phyloP scores from a whole-genome alignment of 2,113 vertebrate species.

The Indri indri region DNA sequence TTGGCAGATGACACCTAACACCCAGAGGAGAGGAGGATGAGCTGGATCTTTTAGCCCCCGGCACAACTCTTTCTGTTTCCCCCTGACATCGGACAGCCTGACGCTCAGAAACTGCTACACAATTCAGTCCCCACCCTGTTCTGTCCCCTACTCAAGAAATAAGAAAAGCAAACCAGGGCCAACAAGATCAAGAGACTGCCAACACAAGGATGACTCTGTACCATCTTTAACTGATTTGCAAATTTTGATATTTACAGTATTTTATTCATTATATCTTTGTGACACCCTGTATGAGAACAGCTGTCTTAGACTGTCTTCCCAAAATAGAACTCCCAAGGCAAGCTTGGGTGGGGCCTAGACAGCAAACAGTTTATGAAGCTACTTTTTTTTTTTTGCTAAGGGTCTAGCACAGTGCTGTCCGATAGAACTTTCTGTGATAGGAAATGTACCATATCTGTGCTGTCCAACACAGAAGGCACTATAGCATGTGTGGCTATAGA shows the following conservation, averaged over 20 bases:
- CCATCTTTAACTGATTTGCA: neutral
- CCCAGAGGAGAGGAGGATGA: accelerated
- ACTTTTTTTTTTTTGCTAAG: neutral
- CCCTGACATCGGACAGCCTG: neutral
- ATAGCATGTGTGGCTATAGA: accelerated
- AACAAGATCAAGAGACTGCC: neutral
- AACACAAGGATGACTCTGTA: neutral
- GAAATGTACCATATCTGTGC: accelerated
- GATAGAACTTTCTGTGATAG: accelerated
- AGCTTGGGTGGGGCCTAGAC: neutral
- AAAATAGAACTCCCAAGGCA: neutral
- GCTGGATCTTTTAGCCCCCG: accelerated
- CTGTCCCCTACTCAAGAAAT: neutral
- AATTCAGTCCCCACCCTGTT: accelerated
- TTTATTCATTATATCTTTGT: neutral
- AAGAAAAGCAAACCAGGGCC: neutral
- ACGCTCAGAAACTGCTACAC: accelerated
- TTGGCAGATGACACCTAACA: neutral
- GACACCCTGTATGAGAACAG: neutral
- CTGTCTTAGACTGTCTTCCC: neutral
- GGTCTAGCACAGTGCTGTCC: neutral
- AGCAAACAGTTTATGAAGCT: neutral
- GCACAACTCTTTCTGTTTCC: neutral
- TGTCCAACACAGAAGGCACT: accelerated
- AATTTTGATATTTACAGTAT: neutral